phyloP scores from a whole-genome alignment of 1,140 invertebrate genomes.

The Yoshiicerus persimilis region DNA sequence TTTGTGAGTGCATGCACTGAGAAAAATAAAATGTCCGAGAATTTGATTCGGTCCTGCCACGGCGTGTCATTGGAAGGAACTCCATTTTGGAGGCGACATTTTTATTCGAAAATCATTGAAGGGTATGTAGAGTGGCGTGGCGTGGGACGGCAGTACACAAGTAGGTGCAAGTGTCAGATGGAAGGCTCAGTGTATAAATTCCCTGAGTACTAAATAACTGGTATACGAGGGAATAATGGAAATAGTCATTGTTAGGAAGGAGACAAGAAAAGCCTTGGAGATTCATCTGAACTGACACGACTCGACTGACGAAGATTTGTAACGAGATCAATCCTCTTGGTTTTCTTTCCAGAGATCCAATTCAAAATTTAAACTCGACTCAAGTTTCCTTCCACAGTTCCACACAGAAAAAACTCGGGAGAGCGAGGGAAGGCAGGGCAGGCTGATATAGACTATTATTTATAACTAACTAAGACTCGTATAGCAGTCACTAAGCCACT shows the following conservation, averaged over 20 bases:
- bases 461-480: background rate
- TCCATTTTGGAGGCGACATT: background rate
- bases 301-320: constrained; percentile 1
- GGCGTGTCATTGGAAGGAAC: background rate
- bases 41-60: background rate
- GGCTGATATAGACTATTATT: background rate
- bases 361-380: constrained; percentile 21
- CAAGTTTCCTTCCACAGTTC: background rate
- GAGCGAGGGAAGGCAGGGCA: background rate
- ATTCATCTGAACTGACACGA: background rate
- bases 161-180: background rate
- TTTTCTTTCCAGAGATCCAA: constrained; percentile 5
- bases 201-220: background rate
- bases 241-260: background rate
- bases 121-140: background rate
- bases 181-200: background rate
- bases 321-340: constrained; percentile 3
- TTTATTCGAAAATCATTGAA: background rate
- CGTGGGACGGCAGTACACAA: background rate
- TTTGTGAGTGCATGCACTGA: background rate
- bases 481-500: too few species aligned
- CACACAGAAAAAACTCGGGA: background rate
- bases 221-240: background rate
- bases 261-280: background rate
- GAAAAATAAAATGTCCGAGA: background rate